Evolutionary conservation across 1,140 invertebrate species (phyloP).

Genomic region (Rhopalosiphum padi): DNA sequence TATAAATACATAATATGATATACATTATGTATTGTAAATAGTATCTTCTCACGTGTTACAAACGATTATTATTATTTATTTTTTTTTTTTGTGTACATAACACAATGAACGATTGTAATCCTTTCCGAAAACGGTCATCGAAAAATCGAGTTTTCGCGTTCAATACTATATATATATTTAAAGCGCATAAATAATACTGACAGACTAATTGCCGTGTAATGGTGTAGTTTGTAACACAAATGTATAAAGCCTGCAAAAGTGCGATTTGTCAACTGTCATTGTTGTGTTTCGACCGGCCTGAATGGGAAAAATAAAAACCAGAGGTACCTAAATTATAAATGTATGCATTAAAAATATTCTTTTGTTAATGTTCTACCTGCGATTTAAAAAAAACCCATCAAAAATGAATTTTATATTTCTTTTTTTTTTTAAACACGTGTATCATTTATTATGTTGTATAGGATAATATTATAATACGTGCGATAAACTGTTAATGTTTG

Average conservation of each 20-base stretch:
- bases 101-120: constrained; percentile 25
- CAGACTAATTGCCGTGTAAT: constrained; percentile 44
- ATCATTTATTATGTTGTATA: neutral
- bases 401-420: neutral
- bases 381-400: neutral
- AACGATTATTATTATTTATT: neutral
- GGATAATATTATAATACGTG: neutral
- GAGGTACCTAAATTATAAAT: constrained; percentile 13
- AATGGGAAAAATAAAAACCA: constrained; percentile 4
- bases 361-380: constrained; percentile 15
- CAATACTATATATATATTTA: constrained; percentile 1
- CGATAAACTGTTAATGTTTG: constrained; percentile 19
- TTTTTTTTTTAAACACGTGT: neutral
- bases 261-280: constrained; percentile 49
- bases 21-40: neutral
- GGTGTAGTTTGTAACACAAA: constrained; percentile 20
- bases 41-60: neutral
- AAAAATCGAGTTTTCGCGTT: constrained; percentile 40
- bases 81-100: neutral
- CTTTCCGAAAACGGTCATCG: constrained; percentile 26
- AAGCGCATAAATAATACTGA: constrained; percentile 39
- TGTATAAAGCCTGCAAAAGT: constrained; percentile 33
- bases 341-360: constrained; percentile 32
- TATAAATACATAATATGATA: neutral
- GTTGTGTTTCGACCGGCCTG: neutral